These are phyloP conservation scores for Isoperla grammatica DNA, from an alignment of 2,888 invertebrate species.

Conservation along the genomic window DNA sequence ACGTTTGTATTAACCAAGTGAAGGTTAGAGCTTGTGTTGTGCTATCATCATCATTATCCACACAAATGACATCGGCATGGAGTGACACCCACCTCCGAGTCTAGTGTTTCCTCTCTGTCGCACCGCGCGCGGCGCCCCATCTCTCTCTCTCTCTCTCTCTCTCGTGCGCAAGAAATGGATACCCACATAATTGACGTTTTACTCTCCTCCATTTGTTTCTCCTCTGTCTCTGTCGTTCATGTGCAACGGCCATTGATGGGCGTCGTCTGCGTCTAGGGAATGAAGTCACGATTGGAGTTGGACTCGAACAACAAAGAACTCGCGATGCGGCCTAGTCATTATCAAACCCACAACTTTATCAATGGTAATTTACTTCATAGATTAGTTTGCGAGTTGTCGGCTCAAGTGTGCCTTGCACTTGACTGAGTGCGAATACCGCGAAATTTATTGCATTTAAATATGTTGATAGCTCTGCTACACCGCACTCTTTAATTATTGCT, in stretches of 20 bases:
- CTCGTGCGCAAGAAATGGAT: constrained; percentile 19
- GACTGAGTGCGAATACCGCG: no score
- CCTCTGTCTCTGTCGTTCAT: background rate
- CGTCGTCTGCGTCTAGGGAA: constrained; percentile 15
- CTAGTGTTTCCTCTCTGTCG: constrained; percentile 1
- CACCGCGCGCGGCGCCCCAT: no score
- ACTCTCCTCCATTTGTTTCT: constrained; percentile 14
- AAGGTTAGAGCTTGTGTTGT: constrained; percentile 13
- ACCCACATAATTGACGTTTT: constrained; percentile 22
- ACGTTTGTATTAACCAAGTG: constrained; percentile 16
- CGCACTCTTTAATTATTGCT: background rate
- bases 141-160: constrained; percentile 10
- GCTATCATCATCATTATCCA: constrained; percentile 15
- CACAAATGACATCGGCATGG: constrained; percentile 20
- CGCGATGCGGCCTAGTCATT: constrained; percentile 16
- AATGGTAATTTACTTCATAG: constrained; percentile 17
- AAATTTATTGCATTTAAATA: background rate
- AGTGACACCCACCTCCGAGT: constrained; percentile 17
- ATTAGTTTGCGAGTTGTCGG: constrained; percentile 6
- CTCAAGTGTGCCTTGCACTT: no score
- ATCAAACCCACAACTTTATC: constrained; percentile 23
- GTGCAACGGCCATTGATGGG: constrained; percentile 20
- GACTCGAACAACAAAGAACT: constrained; percentile 19
- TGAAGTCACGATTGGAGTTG: constrained; percentile 20
- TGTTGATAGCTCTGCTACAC: background rate